Base-by-base conservation (phyloP, 2,797 vertebrate genomes). In the Notoglanidium macrostoma region DNA sequence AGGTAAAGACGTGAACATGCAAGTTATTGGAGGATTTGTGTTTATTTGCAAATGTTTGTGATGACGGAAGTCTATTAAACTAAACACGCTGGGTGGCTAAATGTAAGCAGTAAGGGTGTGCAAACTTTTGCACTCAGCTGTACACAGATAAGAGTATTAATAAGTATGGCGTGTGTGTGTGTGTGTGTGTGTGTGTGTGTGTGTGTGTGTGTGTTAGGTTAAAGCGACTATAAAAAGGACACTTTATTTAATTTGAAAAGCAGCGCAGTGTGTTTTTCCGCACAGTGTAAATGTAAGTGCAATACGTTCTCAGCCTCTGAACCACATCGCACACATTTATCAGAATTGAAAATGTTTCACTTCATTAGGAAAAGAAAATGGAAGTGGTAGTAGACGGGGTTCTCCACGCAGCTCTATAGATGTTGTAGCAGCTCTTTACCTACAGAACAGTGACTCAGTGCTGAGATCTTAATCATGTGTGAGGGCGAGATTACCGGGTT, bases 291-390 rank as follows among this genome's bases (percentile, higher is more conserved):
- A 73, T 10, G 19, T 44, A 12, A 73, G 70, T 11, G 21, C 26
- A 11, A 14, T 12, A 72, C 4, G 32, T 5, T 46, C 23, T 82
- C 35, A 65, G 40, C 57, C 15, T 19, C 26, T 8, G 6, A 59
- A 3, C 3, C 15, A 1, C 17, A 35, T 19, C 5, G 6, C 65
- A 29, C 46, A 19, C 9, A 1, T 68, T 78, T 68, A 80, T 79
- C 49, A 79, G 61, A 86, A 68, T 29, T 44, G n/a, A 63, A 85
- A 32, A 14, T 5, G 40, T 85, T 85, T 59, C 68, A 29, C 54
- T 86, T 23, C 61, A 23, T 23, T 54, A 68, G 61, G 49, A 68
- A 57, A 44, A 55, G 85, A 86, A 80, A 86, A 79, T 79, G 49
- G 49, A 79, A 86, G 74, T 23, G 35, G 26, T 68, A 44, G 17